These are phyloP conservation scores for Paracanthobrama guichenoti DNA, from an alignment of 2,113 vertebrate species.

Conservation along the genomic window DNA sequence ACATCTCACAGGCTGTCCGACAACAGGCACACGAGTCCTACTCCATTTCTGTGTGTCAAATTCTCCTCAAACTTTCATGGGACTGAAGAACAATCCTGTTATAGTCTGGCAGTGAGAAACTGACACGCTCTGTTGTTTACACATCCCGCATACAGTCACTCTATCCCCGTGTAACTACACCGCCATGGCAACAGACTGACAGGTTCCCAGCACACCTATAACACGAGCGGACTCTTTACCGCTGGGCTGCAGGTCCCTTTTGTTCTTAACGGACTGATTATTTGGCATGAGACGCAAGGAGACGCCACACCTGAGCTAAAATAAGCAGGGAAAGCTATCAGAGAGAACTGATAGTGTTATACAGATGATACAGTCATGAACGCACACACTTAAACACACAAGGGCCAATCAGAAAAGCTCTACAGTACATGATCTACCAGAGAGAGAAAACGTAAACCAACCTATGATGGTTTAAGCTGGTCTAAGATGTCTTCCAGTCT, in stretches of 20 bases:
- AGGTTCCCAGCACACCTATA: slow-evolving; percentile 42
- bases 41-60: slow-evolving; percentile 59
- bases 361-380: slow-evolving; percentile 34
- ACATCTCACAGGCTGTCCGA: slow-evolving; percentile 36
- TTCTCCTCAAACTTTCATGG: slow-evolving; percentile 70
- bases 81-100: slow-evolving; percentile 51
- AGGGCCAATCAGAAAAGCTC: no score
- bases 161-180: slow-evolving; percentile 46
- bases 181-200: slow-evolving; percentile 53
- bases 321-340: slow-evolving; percentile 3
- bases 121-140: slow-evolving; percentile 56
- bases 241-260: slow-evolving; percentile 36
- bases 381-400: neutral
- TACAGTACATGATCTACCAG: neutral
- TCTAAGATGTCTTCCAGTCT: no score
- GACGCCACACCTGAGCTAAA: neutral
- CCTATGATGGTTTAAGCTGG: neutral
- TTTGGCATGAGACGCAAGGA: neutral
- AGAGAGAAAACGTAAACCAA: no score
- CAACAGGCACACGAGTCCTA: slow-evolving; percentile 25
- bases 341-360: slow-evolving; percentile 3
- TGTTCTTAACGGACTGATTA: slow-evolving; percentile 18
- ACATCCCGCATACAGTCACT: slow-evolving; percentile 30
- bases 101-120: slow-evolving; percentile 53
- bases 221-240: slow-evolving; percentile 20